Evolutionary conservation across 2,113 vertebrate species (phyloP).

Genomic region (Toxostoma redivivum): DNA sequence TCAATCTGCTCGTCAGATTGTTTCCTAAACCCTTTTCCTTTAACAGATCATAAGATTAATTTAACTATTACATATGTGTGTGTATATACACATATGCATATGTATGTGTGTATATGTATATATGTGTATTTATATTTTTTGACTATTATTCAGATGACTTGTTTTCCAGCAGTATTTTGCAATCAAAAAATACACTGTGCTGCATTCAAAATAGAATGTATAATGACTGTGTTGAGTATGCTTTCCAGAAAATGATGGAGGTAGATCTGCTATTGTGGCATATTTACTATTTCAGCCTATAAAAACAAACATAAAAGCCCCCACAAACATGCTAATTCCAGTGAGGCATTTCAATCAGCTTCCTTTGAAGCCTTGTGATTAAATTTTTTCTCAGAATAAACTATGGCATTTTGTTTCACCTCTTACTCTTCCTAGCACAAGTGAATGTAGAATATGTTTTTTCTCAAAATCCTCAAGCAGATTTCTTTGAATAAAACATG

Average conservation of each 20-base stretch:
- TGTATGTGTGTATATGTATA: not conserved
- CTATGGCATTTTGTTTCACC: not conserved
- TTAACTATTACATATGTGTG: not conserved
- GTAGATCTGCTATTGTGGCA: not conserved
- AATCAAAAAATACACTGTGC: slow-evolving; percentile 37
- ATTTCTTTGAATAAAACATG: not conserved
- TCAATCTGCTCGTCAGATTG: slow-evolving; percentile 36
- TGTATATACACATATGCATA: not conserved
- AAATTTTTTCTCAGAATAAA: not conserved
- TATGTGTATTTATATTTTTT: slow-evolving; percentile 5
- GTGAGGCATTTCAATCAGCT: not conserved
- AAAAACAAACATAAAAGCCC: not conserved
- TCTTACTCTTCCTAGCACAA: not conserved
- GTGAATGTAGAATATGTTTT: not conserved
- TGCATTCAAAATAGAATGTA: not conserved
- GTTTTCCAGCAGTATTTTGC: slow-evolving; percentile 29
- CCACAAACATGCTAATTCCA: not conserved
- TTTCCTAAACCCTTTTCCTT: slow-evolving; percentile 21
- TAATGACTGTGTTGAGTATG: not conserved
- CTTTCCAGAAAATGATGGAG: not conserved
- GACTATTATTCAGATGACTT: not conserved
- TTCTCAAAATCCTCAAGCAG: not conserved
- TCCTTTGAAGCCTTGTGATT: not conserved
- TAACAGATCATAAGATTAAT: not conserved
- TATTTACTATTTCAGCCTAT: not conserved